Evolutionary conservation across 92 coral and sea anemone genomes (phyloP), one percentile per base, ranked within the genome.

Genomic region (Porites cylindrica): DNA sequence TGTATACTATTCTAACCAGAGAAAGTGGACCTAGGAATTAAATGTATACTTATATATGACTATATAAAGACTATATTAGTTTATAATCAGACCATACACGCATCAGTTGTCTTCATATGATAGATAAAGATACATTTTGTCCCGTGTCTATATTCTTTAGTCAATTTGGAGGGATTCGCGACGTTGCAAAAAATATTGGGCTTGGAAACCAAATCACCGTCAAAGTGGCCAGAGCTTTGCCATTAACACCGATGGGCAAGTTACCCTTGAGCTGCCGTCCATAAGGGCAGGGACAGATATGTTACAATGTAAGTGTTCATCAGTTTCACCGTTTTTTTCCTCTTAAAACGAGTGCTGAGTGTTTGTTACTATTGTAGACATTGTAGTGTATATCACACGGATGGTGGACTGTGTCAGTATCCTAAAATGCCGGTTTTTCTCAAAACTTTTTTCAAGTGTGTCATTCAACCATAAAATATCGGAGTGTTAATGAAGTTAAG

Each of bases 141-240:
- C 43, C 43, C 43, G 43, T 32, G 43, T 21, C 10, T 85, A 75
- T 17, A 29, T 53, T 87, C 72, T 51, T 26, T 56, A 87, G 90
- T 80, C 72, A 81, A 29, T 87, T 87, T 87, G 90, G 90, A 79
- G 90, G 90, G 53, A 78, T 87, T 69, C 87, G 87, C 64, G 87
- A 87, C 69, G 90, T 87, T 80, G 90, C 90, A 7, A 70, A 87
- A 64, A 87, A 70, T 60, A 80, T 87, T 13, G 90, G 90, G 19
- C 90, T 87, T 54, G 86, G 87, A 70, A 87, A 78, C 77, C 60
- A 84, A 51, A 69, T 68, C 1, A 80, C 59, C 20, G 43, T 82
- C 63, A 88, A 88, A 76, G 88, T 88, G 72, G 91, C 87, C 16
- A 75, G 91, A 62, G 91, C 77, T 88, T 82, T 77, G 91, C 88